Base-by-base conservation (phyloP, 1,140 invertebrate species). In the Ceratosolen fusciceps region DNA sequence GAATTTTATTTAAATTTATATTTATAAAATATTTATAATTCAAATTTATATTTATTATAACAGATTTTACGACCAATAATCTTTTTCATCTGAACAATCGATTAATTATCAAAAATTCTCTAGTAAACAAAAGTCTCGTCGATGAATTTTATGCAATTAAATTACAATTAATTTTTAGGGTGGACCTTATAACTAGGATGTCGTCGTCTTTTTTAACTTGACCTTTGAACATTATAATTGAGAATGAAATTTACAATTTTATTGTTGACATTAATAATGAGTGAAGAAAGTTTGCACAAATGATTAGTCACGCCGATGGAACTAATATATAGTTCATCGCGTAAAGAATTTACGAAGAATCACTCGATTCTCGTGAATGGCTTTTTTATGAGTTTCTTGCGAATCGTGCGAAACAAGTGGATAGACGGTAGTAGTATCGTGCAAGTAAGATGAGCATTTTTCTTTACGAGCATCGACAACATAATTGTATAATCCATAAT, bases 401-500 rank as follows among this genome's bases (percentile, higher is more conserved):
- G n/a, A n/a, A n/a, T n/a, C n/a, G n/a, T n/a, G n/a, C n/a, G n/a
- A n/a, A n/a, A n/a, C n/a, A n/a, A n/a, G n/a, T n/a, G n/a, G n/a
- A n/a, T n/a, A n/a, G n/a, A n/a, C 71, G 52, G 58, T 31, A 58
- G n/a, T n/a, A 73, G 56, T 54, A 31, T 26, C 70, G 26, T 19
- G 3, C 39, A 8, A 37, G n/a, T n/a, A 47, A 37, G 37, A 12
- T 29, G 34, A 24, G 19, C 31, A 43, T 19, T 62, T 74, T 74
- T 24, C 4, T 74, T 39, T 19, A 47, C 16, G 29, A n/a, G 10
- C 52, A 24, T 9, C 52, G 31, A 37, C 29, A 14, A 43, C 24
- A 74, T 74, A 74, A 74, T 74, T 74, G 71, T 9, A 74, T 60
- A 54, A 26, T 14, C 71, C 58, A 21, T 19, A 34, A 34, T 5